Percentiles rank a stretch among this genome's conserved stretches.
phyloP scores from a whole-genome alignment of 2,113 vertebrate species.

The Bolborhynchus lineola region DNA sequence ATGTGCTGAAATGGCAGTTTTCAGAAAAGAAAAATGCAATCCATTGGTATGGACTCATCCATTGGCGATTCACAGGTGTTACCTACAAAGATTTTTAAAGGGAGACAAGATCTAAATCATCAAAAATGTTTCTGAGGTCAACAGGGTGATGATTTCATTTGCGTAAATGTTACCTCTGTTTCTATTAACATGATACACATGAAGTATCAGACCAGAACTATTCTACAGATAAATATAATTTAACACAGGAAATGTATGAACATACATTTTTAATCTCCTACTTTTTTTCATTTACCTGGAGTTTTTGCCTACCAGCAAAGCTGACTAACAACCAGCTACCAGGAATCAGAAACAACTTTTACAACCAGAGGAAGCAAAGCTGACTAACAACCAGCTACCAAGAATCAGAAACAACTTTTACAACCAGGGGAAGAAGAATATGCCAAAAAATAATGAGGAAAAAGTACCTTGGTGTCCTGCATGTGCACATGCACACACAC shows the following conservation, averaged over 20 bases:
- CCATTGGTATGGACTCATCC: neutral
- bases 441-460: neutral
- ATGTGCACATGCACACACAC: fast-evolving
- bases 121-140: neutral
- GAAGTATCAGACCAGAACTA: neutral
- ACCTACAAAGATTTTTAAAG: neutral
- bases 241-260: neutral
- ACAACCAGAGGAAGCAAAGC: neutral
- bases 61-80: neutral
- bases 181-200: neutral
- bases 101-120: neutral
- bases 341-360: neutral
- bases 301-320: neutral
- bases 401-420: neutral
- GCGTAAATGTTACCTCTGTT: neutral
- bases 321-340: neutral
- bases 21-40: neutral
- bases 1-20: neutral
- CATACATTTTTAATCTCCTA: neutral
- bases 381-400: neutral
- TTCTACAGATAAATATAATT: neutral
- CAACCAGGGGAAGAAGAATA: neutral
- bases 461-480: neutral
- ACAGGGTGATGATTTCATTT: neutral
- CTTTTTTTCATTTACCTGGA: neutral